Evolutionary conservation across 2,113 vertebrate species (phyloP).

Genomic region (Oryzias celebensis): DNA sequence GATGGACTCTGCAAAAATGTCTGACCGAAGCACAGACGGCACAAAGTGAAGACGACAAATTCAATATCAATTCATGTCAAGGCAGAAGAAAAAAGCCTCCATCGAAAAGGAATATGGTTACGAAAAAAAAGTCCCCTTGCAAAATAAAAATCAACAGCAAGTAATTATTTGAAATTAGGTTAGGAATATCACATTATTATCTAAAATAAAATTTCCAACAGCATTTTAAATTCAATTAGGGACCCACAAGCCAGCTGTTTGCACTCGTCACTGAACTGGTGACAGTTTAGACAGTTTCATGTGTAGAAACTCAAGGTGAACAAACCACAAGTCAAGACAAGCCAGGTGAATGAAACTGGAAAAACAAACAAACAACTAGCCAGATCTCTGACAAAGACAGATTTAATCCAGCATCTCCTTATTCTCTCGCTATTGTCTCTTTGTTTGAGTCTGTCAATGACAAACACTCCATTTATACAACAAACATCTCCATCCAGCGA

Average conservation of each 20-base stretch:
- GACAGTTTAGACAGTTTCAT: constrained; percentile 30
- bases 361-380: constrained; percentile 12
- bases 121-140: constrained; percentile 45
- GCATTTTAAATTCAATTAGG: constrained; percentile 70
- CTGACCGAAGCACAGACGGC: constrained; percentile 22
- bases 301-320: constrained; percentile 44
- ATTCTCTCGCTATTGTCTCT: constrained; percentile 24
- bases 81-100: constrained; percentile 52
- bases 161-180: constrained; percentile 69
- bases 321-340: constrained; percentile 47
- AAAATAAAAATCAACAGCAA: constrained; percentile 71
- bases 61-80: constrained; percentile 48
- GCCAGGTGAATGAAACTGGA: constrained; percentile 53
- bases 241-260: constrained; percentile 64
- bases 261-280: constrained; percentile 43
- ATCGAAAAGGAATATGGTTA: constrained; percentile 24
- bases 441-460: constrained; percentile 47
- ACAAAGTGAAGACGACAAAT: constrained; percentile 40
- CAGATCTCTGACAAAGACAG: not conserved
- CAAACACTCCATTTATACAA: constrained; percentile 51
- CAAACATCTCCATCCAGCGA: constrained; percentile 38
- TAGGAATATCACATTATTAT: constrained; percentile 76
- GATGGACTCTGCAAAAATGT: constrained; percentile 21
- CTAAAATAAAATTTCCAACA: constrained; percentile 70
- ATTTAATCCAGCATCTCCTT: constrained; percentile 36